Evolutionary conservation across 2,797 vertebrate genomes (phyloP), one percentile per base, ranked within the genome.

Genomic region (Hybognathus amarus): DNA sequence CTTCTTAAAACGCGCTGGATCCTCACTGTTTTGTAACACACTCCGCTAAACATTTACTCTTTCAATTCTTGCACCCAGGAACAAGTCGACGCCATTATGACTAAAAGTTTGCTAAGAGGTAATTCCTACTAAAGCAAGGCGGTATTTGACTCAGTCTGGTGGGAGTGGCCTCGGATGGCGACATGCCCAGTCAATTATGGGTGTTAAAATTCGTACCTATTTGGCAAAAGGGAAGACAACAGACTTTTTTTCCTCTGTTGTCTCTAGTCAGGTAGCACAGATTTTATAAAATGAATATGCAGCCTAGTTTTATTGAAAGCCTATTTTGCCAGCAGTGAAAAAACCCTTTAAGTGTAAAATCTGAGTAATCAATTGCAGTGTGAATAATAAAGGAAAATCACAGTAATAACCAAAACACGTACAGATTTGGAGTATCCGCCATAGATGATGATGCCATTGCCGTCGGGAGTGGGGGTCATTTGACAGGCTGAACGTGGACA

Each of bases 371-470:
- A 40, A 45, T 11, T 27, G 10, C 56, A 20, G 9, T 45, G 17
- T 52, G 63, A 13, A 47, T 47, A 22, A 40, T 10, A 40, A 40
- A 9, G 38, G 2, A 42, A 22, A 45, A 18, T 1, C 3, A 15
- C 12, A 63, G 38, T 54, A 63, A 75, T 33, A 24, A 52, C 7
- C 17, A 27, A 30, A 83, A 24, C 45, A 90, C 94, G 52, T 81
- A 99, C 98, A 95, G 96, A 93, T 89, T 99, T 99, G 13, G 97
- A 98, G 92, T 99, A 99, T 73, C 98, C 98, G 0, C 98, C 97
- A 0, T 99, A 99, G 92, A 99, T 81, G 84, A 97, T 79, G 50
- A 98, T 68, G 1, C 91, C 89, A 0, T 52, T 87, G 85, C 96
- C 95, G 20, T 99, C 97, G 0, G 95, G 93, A 0, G 91, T 96